These are phyloP conservation scores for Uropetala carovei DNA, from an alignment of 2,888 invertebrate genomes.

Conservation along the genomic window DNA sequence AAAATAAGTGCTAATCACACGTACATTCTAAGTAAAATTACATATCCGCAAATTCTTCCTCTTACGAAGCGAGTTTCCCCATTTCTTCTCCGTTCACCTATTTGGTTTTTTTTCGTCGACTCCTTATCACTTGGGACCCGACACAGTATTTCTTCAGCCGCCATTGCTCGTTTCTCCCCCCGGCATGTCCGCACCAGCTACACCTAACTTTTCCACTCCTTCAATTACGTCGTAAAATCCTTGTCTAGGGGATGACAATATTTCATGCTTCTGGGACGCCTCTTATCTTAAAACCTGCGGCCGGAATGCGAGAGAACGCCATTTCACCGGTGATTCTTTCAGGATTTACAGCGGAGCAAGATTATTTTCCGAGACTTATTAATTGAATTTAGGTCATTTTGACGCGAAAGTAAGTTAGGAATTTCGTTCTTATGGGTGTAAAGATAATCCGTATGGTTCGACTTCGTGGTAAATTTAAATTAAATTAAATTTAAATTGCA, in stretches of 20 bases:
- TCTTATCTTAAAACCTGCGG: neutral
- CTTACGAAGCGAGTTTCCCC: neutral
- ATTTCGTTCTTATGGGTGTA: too few relatives aligned
- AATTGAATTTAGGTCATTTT: too few relatives aligned
- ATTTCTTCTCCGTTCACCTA: neutral
- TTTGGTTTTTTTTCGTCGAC: neutral
- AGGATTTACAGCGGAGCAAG: neutral
- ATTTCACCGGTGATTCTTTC: neutral
- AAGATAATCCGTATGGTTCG: too few relatives aligned
- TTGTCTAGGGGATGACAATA: neutral
- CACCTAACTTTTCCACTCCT: constrained; percentile 4
- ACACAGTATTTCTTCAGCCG: neutral
- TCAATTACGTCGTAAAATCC: neutral
- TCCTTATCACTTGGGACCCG: neutral
- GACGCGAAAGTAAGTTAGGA: too few relatives aligned
- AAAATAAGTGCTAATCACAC: neutral
- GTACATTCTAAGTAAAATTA: neutral
- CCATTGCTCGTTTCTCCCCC: neutral
- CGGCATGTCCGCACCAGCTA: neutral
- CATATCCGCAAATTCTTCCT: neutral
- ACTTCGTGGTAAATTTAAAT: too few relatives aligned
- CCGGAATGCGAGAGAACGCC: neutral
- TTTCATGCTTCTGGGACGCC: neutral
- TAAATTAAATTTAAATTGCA: too few relatives aligned
- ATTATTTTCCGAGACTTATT: neutral